Percentiles rank a stretch among this genome's conserved stretches.
phyloP scores from a whole-genome alignment of 2,888 invertebrate genomes.

The Oscheius sp. region DNA sequence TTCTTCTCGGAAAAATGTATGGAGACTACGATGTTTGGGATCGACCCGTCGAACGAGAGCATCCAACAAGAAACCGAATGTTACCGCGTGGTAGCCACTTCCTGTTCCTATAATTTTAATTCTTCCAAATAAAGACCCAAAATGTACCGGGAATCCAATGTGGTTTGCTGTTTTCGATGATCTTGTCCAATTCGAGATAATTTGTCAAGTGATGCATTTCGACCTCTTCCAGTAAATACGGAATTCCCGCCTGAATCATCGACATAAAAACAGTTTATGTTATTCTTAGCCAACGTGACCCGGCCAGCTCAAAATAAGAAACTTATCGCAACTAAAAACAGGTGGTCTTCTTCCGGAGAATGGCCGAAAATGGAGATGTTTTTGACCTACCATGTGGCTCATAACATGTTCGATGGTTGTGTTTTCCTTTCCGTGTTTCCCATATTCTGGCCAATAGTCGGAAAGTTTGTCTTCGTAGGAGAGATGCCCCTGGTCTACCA shows the following conservation, averaged over 20 bases:
- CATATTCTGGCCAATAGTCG: conserved; percentile 75
- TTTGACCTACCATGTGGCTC: conserved; percentile 72
- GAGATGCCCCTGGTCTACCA: conserved; percentile 74
- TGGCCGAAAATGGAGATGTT: background rate
- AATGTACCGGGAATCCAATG: conserved; percentile 73
- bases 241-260: conserved; percentile 4
- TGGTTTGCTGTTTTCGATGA: conserved; percentile 66
- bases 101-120: conserved; percentile 47
- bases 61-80: conserved; percentile 72
- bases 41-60: conserved; percentile 58
- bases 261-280: background rate
- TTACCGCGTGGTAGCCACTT: conserved; percentile 74
- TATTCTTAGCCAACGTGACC: no score
- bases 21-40: conserved; percentile 53
- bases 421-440: conserved; percentile 73
- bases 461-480: conserved; percentile 73
- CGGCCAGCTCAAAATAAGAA: no score
- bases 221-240: conserved; percentile 5
- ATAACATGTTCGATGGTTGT: conserved; percentile 74
- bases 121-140: conserved; percentile 33
- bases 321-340: no score
- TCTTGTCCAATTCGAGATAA: conserved; percentile 8
- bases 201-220: conserved; percentile 9
- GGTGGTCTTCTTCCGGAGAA: no score
- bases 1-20: conserved; percentile 71